These are phyloP conservation scores for Thecocarcelia acutangulata DNA, from an alignment of 2,888 invertebrate species.

Conservation along the genomic window DNA sequence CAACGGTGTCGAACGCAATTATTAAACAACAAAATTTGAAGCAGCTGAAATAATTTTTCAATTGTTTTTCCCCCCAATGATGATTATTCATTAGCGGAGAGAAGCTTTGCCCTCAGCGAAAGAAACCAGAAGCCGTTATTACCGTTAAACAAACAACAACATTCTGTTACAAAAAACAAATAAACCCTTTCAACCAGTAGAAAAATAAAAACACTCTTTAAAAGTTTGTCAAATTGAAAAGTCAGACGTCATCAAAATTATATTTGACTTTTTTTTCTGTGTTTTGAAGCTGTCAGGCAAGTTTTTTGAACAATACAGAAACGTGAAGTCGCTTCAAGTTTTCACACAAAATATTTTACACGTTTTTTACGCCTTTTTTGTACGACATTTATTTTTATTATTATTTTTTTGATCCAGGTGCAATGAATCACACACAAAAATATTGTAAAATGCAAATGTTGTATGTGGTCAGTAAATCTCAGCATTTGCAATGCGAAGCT, in stretches of 20 bases:
- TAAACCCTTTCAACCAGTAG: too few species aligned
- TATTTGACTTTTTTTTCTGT: background rate
- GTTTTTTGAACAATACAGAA: conserved; percentile 27
- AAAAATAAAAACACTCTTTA: conserved; percentile 19
- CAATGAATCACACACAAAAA: conserved; percentile 48
- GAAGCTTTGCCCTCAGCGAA: too few species aligned
- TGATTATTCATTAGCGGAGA: too few species aligned
- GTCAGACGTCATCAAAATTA: conserved; percentile 16
- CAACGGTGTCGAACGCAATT: too few species aligned
- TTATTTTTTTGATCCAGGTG: conserved; percentile 18
- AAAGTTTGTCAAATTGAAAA: conserved; percentile 5
- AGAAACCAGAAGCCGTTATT: too few species aligned
- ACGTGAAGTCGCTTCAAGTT: conserved; percentile 18
- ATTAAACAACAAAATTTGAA: too few species aligned
- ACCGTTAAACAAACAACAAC: too few species aligned
- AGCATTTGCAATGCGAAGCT: background rate
- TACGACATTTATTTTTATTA: background rate
- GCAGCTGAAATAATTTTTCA: too few species aligned
- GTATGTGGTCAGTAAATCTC: conserved; percentile 52
- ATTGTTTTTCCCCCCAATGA: too few species aligned
- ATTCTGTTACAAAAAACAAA: too few species aligned
- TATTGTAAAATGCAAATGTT: conserved; percentile 48
- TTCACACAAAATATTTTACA: conserved; percentile 34
- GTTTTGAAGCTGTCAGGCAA: background rate
- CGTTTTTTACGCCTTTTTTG: background rate